Base-by-base conservation (phyloP, 2,797 vertebrate species). In the Rhodeus uyekii region DNA sequence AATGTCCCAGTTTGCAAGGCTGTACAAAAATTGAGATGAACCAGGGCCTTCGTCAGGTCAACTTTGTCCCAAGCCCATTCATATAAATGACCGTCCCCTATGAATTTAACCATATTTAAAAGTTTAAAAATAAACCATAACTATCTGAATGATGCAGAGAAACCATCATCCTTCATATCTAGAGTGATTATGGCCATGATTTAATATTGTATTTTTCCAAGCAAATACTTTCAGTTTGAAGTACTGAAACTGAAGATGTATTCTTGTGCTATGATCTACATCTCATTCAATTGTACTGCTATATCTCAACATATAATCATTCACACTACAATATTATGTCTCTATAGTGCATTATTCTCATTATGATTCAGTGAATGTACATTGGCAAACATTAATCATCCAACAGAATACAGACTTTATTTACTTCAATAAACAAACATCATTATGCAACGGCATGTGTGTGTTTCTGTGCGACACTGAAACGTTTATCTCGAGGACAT, bases 401-500 rank as follows among this genome's bases (percentile, higher is more conserved):
- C 19, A 46, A 24, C 8, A 36, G 38, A n/a, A 24, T 42, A 10
- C 9, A 38, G 4, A 34, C 16, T 8, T 42, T 42, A 55, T n/a
- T 69, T 46, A 19, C 29, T 24, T 72, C 5, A 61, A 63, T 60
- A 27, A 46, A 80, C 53, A 60, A 69, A 58, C 13, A 60, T 61
- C 12, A 29, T 46, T 36, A 71, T 34, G 53, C 13, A 29, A 46
- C 29, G 38, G 29, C n/a, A n/a, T n/a, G 1, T 8, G 44, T 10
- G 10, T 58, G 29, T 48, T 61, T 61, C 9, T 38, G 53, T 38
- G n/a, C 1, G 53, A 72, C 32, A 48, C 8, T 27, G 53, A 80
- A 36, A 60, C 27, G 38, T 44, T 58, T 60, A 61, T 80, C 14
- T 72, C 67, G 53, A 48, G 8, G 14, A 72, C 68, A 61, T 63